phyloP scores from a whole-genome alignment of 2,113 vertebrate genomes.

The Anseranas semipalmata region DNA sequence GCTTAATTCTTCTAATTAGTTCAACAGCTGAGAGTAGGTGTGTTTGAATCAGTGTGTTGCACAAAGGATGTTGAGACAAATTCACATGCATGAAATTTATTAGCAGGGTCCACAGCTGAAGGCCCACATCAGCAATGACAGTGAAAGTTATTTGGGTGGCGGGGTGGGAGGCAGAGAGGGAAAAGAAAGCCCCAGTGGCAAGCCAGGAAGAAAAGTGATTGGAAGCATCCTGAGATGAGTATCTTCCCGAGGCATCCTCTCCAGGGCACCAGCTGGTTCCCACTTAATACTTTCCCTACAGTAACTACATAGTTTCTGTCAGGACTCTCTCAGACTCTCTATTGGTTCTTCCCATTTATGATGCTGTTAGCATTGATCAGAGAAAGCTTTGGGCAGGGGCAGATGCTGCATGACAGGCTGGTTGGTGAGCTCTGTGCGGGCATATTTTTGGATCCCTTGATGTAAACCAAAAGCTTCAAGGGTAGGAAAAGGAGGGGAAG shows the following conservation, averaged over 20 bases:
- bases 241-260: neutral
- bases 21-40: neutral
- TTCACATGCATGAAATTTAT: neutral
- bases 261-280: accelerated
- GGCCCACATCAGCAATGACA: neutral
- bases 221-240: neutral
- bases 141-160: no score
- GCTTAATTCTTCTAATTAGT: neutral
- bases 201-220: neutral
- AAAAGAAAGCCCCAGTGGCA: neutral
- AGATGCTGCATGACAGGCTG: neutral
- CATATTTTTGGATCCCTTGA: neutral
- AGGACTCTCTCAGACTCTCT: neutral
- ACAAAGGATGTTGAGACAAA: neutral
- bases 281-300: neutral
- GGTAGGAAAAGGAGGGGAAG: neutral
- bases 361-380: neutral
- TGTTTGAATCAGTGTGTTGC: neutral
- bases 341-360: neutral
- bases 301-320: neutral
- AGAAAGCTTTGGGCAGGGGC: neutral
- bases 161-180: neutral
- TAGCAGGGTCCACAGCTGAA: neutral
- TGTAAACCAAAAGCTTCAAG: neutral
- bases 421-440: neutral